These are phyloP conservation scores for Cathartes aura DNA, from an alignment of 2,113 vertebrate species.

Conservation along the genomic window DNA sequence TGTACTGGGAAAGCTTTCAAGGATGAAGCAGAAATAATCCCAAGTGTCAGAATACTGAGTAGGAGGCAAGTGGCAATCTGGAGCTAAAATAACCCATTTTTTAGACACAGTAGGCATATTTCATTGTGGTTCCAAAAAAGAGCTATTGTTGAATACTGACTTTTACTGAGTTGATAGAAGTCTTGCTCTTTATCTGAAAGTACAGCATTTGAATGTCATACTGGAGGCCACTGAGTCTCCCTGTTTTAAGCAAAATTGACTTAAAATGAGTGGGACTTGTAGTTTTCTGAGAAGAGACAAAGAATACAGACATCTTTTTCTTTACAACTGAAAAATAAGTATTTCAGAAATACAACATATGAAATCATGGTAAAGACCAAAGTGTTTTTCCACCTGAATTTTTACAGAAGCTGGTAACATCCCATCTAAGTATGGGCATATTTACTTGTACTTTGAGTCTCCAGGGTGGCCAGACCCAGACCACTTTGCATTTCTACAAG, in stretches of 20 bases:
- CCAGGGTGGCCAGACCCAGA: not conserved
- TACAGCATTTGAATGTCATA: not conserved
- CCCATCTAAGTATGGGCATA: not conserved
- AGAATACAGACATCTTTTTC: not conserved
- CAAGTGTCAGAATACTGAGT: constrained; percentile 65
- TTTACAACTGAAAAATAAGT: not conserved
- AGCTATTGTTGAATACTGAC: not conserved
- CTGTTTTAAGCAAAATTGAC: not conserved
- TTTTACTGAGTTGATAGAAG: not conserved
- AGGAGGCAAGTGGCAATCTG: constrained; percentile 57
- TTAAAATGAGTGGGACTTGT: not conserved
- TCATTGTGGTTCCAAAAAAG: not conserved
- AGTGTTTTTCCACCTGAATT: not conserved
- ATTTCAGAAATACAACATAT: not conserved
- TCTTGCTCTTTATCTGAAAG: not conserved
- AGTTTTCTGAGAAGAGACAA: not conserved
- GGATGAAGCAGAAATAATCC: constrained; percentile 64
- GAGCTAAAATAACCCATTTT: constrained; percentile 56
- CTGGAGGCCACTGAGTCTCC: not conserved
- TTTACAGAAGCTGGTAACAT: not conserved
- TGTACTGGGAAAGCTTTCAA: constrained; percentile 37
- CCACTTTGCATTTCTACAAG: not conserved
- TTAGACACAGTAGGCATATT: constrained; percentile 39
- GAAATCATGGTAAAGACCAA: not conserved
- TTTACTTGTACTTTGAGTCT: not conserved